Conservation (phyloP, 1,140 invertebrate species). For the Magallana gigas region DNA sequence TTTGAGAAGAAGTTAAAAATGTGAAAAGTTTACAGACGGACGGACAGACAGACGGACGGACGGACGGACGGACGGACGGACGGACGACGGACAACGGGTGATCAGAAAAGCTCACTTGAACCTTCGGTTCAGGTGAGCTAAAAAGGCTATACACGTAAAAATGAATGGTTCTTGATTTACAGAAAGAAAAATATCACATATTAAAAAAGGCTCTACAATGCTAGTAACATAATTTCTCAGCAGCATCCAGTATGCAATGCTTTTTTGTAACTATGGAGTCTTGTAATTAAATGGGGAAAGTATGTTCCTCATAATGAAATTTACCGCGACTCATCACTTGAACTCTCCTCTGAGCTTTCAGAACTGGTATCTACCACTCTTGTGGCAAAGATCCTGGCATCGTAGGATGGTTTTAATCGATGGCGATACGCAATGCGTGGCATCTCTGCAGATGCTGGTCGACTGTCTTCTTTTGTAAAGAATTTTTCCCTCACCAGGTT, state of each 20-base stretch:
- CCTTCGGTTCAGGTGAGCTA: too few relatives aligned
- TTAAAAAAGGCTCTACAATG: not conserved
- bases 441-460: slow-evolving; percentile 60
- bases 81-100: too few relatives aligned
- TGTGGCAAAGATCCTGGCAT: slow-evolving; percentile 59
- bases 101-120: too few relatives aligned
- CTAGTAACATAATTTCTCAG: not conserved
- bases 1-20: too few relatives aligned
- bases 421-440: slow-evolving; percentile 61
- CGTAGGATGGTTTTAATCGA: slow-evolving; percentile 50
- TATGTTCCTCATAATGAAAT: not conserved
- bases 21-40: too few relatives aligned
- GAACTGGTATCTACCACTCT: slow-evolving; percentile 20
- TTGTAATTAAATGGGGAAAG: not conserved
- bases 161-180: not conserved
- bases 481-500: slow-evolving; percentile 50
- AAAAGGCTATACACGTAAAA: too few relatives aligned
- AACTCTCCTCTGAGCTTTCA: slow-evolving; percentile 26
- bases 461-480: slow-evolving; percentile 48
- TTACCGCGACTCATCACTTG: slow-evolving; percentile 11
- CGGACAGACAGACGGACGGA: too few relatives aligned
- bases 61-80: too few relatives aligned
- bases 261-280: too few relatives aligned
- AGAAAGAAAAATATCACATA: not conserved
- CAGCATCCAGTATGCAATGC: not conserved